phyloP scores from a whole-genome alignment of 1,140 invertebrate genomes.

The Drosophila guanche region DNA sequence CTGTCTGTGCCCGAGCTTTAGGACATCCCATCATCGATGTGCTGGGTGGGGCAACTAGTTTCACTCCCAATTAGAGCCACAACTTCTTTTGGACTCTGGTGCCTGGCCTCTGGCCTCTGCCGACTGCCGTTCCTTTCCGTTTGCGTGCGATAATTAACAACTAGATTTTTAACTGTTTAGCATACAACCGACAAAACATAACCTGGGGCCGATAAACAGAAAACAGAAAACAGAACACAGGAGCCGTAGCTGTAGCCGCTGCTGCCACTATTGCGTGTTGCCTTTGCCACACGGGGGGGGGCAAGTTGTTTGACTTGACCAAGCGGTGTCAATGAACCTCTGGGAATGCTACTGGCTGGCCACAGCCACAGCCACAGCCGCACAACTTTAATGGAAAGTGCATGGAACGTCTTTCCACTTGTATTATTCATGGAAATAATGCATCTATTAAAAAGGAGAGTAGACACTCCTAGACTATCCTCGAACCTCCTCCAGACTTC shows the following conservation, averaged over 20 bases:
- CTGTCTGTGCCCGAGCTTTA: background rate
- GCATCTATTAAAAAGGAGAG: too few species aligned
- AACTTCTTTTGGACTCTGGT: too few species aligned
- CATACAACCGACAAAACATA: conserved; percentile 69
- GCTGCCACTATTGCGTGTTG: conserved; percentile 28
- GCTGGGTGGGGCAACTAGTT: too few species aligned
- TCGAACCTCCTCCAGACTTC: conserved; percentile 7
- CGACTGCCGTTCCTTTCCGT: conserved; percentile 11
- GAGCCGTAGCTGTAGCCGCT: conserved; percentile 39
- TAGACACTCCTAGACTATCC: too few species aligned
- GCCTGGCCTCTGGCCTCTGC: background rate
- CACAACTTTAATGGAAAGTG: too few species aligned
- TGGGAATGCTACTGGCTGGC: background rate
- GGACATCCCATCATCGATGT: too few species aligned
- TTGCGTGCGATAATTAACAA: conserved; percentile 79
- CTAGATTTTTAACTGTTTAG: conserved; percentile 68
- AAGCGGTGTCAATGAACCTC: conserved; percentile 22
- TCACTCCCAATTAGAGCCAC: too few species aligned
- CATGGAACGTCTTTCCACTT: too few species aligned
- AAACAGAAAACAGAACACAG: conserved; percentile 26
- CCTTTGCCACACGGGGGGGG: background rate
- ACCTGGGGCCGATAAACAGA: conserved; percentile 67
- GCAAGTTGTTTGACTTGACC: background rate
- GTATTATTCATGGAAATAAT: too few species aligned
- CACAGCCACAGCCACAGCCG: background rate